These are phyloP conservation scores for Diorhabda sublineata DNA, from an alignment of 1,140 invertebrate species.

Conservation along the genomic window DNA sequence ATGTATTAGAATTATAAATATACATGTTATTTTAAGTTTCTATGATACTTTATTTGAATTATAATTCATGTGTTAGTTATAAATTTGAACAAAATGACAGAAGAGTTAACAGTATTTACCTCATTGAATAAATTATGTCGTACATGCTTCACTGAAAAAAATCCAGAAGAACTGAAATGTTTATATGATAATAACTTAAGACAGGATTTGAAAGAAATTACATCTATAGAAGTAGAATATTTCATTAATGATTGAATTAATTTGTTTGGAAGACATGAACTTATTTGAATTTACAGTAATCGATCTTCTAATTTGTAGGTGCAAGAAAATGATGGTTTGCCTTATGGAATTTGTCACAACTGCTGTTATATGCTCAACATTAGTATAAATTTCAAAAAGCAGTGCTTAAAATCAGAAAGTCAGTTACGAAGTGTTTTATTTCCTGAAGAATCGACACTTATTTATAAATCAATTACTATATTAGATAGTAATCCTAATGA, in stretches of 20 bases:
- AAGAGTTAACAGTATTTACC: constrained; percentile 1
- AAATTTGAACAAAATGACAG: background rate
- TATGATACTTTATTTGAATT: no score
- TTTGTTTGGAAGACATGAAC: no score
- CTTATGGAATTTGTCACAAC: constrained; percentile 32
- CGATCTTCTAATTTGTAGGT: constrained; percentile 23
- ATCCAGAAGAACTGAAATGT: constrained; percentile 28
- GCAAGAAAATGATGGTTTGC: constrained; percentile 31
- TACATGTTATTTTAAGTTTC: no score
- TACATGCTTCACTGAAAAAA: constrained; percentile 37
- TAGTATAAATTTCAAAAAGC: constrained; percentile 32
- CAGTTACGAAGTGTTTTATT: constrained; percentile 27
- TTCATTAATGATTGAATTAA: background rate
- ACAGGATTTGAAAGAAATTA: constrained; percentile 26
- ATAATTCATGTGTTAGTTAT: no score
- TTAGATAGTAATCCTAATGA: constrained; percentile 19
- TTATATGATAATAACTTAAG: constrained; percentile 35
- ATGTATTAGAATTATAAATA: no score
- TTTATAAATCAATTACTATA: constrained; percentile 24
- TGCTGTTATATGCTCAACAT: constrained; percentile 33
- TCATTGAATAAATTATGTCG: constrained; percentile 34
- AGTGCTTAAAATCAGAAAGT: constrained; percentile 31
- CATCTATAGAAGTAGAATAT: constrained; percentile 30
- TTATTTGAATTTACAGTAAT: no score
- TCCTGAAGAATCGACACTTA: constrained; percentile 11